Evolutionary conservation across 2,797 vertebrate genomes (phyloP), one percentile per base, ranked within the genome.

Genomic region (Ceryle rudis): DNA sequence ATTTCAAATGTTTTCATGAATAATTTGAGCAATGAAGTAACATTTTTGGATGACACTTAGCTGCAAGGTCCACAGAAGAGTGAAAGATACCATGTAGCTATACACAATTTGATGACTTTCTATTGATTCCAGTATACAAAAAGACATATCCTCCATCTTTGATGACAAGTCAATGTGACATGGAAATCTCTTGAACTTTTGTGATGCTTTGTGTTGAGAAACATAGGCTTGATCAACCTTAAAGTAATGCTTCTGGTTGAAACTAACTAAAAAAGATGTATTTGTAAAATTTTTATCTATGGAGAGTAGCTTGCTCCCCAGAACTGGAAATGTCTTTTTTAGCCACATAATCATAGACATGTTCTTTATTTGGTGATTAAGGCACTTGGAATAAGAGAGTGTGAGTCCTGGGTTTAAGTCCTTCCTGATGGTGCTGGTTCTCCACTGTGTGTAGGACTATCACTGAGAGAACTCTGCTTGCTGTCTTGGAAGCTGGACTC

Each of bases 161-260:
- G 61, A 58, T 46, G 22, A 66, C 42, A 44, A 55, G 25, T 67
- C 28, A 31, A 2, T 65, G 23, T n/a, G 17, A 61, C 28, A 35
- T 65, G 25, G 25, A 39, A 78, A 29, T 61, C 6, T 57, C 44
- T 31, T 81, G 7, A 55, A 61, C 5, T 69, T 73, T 54, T 28
- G 49, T 31, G 10, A 6, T 3, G 1, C 8, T 57, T 90, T 80
- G 11, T 83, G 17, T 67, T 80, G 41, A 82, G 51, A 72, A 41
- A 72, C 22, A 31, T 10, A 44, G 22, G 7, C 11, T 75, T 0
- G 0, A 80, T 13, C 16, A 18, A 1, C 4, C 3, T 71, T 49
- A 61, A 52, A 65, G 52, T 52, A 49, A 89, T 61, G 20, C 31
- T n/a, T 60, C n/a, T 80, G 12, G 5, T 11, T 77, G 42, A 60